Percentiles rank a stretch among this genome's conserved stretches.
Conservation (phyloP, 2,113 vertebrate species). For the Chaetops frenatus region DNA sequence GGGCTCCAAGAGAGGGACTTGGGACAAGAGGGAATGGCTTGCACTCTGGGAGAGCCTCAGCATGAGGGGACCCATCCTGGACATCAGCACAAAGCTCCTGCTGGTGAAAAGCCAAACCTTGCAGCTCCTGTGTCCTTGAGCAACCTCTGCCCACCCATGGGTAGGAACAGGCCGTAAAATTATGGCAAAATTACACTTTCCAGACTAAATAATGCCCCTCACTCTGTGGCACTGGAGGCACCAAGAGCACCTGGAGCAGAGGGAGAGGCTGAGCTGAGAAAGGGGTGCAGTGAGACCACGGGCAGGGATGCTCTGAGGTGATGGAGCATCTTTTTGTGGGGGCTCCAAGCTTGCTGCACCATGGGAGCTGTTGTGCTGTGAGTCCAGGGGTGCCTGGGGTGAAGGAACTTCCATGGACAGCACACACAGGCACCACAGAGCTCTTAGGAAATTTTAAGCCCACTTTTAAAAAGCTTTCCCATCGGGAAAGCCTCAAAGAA, state of each 20-base stretch:
- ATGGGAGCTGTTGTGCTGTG: accelerated
- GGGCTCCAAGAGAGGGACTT: not conserved
- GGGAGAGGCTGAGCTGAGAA: not conserved
- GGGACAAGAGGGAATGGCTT: not conserved
- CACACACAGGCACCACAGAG: not conserved
- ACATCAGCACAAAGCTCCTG: accelerated
- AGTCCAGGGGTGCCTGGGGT: not conserved
- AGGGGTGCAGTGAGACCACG: accelerated
- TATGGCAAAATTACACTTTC: not conserved
- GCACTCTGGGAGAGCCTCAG: accelerated
- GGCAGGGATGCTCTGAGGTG: not conserved
- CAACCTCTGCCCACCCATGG: not conserved
- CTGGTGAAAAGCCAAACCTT: not conserved
- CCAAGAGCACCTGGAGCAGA: not conserved
- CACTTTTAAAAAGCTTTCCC: not conserved
- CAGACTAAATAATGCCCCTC: not conserved
- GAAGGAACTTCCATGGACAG: not conserved
- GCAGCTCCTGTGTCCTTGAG: not conserved
- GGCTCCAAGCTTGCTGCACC: not conserved
- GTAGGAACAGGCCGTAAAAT: not conserved
- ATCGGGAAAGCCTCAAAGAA: not conserved
- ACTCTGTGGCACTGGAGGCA: not conserved
- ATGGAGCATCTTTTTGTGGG: not conserved
- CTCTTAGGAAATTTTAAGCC: not conserved
- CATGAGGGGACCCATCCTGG: not conserved